A percentile compares a stretch with the other conserved stretches of the same genome.
These are phyloP conservation scores for Psittacula derbiana DNA, from an alignment of 2,797 vertebrate species.

Conservation along the genomic window DNA sequence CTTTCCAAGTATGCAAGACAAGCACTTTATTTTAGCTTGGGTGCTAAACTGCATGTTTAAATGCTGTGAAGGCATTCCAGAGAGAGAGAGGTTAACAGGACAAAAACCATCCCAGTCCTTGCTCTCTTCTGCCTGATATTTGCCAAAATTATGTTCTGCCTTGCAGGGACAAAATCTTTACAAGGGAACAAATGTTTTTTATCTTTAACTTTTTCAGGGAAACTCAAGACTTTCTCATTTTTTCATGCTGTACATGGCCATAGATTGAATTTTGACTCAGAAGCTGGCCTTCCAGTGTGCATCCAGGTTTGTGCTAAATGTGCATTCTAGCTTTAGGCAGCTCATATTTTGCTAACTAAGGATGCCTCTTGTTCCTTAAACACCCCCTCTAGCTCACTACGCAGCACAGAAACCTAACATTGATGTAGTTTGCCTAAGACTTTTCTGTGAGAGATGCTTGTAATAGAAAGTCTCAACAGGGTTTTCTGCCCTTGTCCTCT, in stretches of 20 bases:
- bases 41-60: not conserved
- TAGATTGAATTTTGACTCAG: not conserved
- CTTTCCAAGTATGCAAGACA: not conserved
- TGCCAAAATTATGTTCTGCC: not conserved
- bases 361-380: not conserved
- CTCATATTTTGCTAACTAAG: not conserved
- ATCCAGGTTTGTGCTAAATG: not conserved
- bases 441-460: not conserved
- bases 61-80: not conserved
- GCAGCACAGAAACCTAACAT: not conserved
- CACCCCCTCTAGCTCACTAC: not conserved
- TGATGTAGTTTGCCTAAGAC: fast-evolving
- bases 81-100: not conserved
- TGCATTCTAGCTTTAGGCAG: not conserved
- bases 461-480: not conserved
- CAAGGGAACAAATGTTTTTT: not conserved
- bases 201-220: not conserved
- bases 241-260: not conserved
- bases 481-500: not conserved
- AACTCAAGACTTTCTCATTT: not conserved
- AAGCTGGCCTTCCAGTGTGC: not conserved
- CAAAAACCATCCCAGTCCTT: not conserved
- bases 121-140: not conserved
- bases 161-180: not conserved
- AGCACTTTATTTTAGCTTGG: not conserved